Evolutionary conservation across 2,888 invertebrate genomes (phyloP).

Genomic region (Bugulina stolonifera): DNA sequence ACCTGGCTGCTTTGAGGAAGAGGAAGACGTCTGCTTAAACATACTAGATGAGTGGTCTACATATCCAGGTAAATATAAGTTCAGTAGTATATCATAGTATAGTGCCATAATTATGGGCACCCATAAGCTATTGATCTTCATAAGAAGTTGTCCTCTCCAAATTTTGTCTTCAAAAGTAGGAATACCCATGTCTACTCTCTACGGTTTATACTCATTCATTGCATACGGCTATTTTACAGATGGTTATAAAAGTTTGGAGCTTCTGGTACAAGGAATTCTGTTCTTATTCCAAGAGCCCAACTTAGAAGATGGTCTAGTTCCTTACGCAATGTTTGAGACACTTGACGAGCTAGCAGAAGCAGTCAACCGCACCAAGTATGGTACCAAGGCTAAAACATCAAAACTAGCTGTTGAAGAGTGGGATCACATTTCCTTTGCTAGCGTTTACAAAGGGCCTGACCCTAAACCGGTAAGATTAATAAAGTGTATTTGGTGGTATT

Average conservation of each 20-base stretch:
- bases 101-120: no score
- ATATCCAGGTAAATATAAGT: no score
- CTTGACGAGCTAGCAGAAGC: conserved; percentile 21
- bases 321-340: conserved; percentile 31
- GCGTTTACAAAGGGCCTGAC: conserved; percentile 6
- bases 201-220: no score
- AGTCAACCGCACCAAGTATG: conserved; percentile 1
- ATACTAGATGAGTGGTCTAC: no score
- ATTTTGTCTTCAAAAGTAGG: no score
- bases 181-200: no score
- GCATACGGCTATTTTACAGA: no score
- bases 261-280: conserved; percentile 35
- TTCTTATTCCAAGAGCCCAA: conserved; percentile 42
- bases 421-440: background rate
- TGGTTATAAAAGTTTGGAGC: background rate
- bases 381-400: background rate
- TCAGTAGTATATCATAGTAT: no score
- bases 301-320: conserved; percentile 37
- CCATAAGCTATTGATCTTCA: no score
- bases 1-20: background rate
- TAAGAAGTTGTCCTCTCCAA: no score
- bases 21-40: background rate
- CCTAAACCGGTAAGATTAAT: no score
- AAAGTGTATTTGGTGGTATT: no score
- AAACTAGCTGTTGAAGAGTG: background rate